Evolutionary conservation across 2,113 vertebrate species (phyloP).

Genomic region (Variabilichromis moorii): DNA sequence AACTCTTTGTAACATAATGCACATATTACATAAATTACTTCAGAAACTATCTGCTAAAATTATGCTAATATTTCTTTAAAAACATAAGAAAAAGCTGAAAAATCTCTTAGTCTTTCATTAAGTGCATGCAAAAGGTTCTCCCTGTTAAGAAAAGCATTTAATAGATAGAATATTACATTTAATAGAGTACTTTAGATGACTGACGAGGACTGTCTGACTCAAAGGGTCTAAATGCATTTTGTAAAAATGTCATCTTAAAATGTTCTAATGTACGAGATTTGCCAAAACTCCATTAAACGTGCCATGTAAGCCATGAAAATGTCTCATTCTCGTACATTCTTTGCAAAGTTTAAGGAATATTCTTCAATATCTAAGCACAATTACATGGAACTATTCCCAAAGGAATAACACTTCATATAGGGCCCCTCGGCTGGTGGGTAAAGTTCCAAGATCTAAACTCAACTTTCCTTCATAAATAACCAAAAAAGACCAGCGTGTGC

Average conservation of each 20-base stretch:
- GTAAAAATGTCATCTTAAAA: background rate
- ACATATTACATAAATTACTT: background rate
- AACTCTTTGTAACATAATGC: background rate
- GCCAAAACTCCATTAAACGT: background rate
- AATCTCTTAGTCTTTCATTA: background rate
- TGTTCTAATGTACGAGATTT: background rate
- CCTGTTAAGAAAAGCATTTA: background rate
- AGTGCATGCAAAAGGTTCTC: background rate
- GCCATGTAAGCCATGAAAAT: background rate
- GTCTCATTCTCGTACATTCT: background rate
- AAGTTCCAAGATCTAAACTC: background rate
- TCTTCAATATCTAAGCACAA: background rate
- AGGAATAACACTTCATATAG: background rate
- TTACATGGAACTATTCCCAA: background rate
- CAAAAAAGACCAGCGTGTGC: background rate
- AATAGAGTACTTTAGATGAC: background rate
- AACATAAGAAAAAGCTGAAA: background rate
- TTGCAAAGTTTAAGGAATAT: background rate
- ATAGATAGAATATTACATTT: background rate
- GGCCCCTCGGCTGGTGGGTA: accelerated
- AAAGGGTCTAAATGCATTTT: background rate
- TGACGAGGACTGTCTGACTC: background rate
- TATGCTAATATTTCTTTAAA: background rate
- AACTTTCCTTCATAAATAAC: background rate
- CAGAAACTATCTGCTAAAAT: background rate